Evolutionary conservation across 2,797 vertebrate genomes (phyloP), one percentile per base, ranked within the genome.

Genomic region (Siniperca undulata): DNA sequence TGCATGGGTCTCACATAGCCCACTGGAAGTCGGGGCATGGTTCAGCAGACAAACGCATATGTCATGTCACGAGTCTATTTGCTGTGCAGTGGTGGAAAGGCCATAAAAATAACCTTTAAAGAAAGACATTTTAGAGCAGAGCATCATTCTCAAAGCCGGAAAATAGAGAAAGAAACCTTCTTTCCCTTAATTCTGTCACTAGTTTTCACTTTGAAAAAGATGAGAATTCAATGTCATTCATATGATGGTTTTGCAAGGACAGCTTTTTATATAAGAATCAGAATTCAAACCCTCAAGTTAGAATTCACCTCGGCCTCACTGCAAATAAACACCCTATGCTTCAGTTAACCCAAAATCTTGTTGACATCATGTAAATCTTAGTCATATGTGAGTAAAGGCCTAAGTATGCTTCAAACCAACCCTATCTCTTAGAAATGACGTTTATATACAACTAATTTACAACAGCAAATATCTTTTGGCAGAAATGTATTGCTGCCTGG

Each of bases 41-140:
- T 84, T 89, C 89, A 90, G 86, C 82, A 85, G 83, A 84, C 90
- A 92, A 91, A 88, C 91, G 88, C 89, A 91, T 91, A 91, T 90
- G 92, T 91, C 92, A 92, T 86, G 89, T 91, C 86, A 89, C 13
- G 3, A 85, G 85, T 91, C 88, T 89, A 90, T 93, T 93, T 91
- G 89, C 82, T 83, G 86, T 86, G 88, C 88, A 69, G 79, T 8
- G 62, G 77, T 64, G 72, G 76, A 77, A 86, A 82, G 61, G 80
- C 77, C 68, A 71, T 82, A 83, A 78, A 79, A 91, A 90, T 81
- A 86, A 87, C 86, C 84, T 88, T 87, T 84, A 73, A 87, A 84
- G 68, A 74, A 81, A 78, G 61, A 81, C 38, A 67, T 79, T 90
- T 77, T 36, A 71, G 68, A 89, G 74, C 13, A 42, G 12, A 42